phyloP scores from a whole-genome alignment of 2,797 vertebrate species.

The Clarias platycephalus region DNA sequence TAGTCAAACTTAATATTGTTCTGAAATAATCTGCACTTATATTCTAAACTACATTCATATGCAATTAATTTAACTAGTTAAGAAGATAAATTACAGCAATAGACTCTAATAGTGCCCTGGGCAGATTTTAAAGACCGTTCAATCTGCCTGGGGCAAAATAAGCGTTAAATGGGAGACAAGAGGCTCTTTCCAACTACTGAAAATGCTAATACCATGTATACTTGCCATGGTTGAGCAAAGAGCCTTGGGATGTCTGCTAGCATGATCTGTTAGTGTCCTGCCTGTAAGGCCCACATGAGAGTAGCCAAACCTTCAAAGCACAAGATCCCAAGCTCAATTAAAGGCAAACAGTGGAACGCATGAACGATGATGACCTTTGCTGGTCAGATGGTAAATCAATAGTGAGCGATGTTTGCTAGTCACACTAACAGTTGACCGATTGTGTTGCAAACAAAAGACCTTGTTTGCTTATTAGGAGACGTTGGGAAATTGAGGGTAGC shows the following conservation, averaged over 20 bases:
- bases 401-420: constrained; percentile 30
- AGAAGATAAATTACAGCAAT: not conserved
- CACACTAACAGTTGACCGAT: constrained; percentile 31
- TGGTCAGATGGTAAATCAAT: constrained; percentile 50
- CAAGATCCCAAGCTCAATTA: constrained; percentile 23
- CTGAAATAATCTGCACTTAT: not conserved
- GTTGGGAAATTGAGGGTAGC: not conserved
- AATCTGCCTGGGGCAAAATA: constrained; percentile 34
- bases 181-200: constrained; percentile 37
- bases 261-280: constrained; percentile 32
- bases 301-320: constrained; percentile 8
- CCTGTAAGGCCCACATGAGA: constrained; percentile 7
- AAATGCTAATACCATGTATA: constrained; percentile 29
- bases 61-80: not conserved
- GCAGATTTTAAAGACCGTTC: constrained; percentile 27
- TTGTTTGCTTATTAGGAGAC: constrained; percentile 9
- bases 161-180: constrained; percentile 48
- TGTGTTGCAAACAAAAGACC: constrained; percentile 17
- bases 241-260: not conserved
- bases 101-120: not conserved
- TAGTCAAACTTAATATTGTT: not conserved
- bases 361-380: constrained; percentile 46
- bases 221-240: constrained; percentile 35
- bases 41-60: constrained; percentile 11
- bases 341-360: constrained; percentile 30